Evolutionary conservation across 2,113 vertebrate genomes (phyloP).

Genomic region (Mandrillus leucophaeus): DNA sequence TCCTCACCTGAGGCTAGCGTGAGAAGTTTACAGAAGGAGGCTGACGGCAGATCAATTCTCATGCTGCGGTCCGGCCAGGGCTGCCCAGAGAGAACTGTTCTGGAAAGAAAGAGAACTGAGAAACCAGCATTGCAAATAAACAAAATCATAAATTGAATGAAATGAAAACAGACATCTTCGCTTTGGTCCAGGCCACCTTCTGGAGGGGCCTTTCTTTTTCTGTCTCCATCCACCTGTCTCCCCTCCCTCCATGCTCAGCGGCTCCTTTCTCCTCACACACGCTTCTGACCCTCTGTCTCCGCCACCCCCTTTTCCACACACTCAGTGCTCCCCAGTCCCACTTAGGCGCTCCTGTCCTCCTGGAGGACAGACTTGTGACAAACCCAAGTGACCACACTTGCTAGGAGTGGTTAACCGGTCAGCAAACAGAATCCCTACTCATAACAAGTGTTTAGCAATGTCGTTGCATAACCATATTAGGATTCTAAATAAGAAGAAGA

Average conservation of each 20-base stretch:
- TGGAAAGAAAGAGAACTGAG: neutral
- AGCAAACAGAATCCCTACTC: neutral
- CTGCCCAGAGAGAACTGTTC: neutral
- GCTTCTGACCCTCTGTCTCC: neutral
- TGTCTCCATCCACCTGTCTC: neutral
- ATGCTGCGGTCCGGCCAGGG: neutral
- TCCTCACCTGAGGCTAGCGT: neutral
- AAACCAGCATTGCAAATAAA: neutral
- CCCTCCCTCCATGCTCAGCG: neutral
- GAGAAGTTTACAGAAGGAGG: neutral
- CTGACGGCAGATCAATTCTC: neutral
- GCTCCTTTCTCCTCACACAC: neutral
- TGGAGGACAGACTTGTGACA: neutral
- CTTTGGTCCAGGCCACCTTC: neutral
- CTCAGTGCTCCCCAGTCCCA: neutral
- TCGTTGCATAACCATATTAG: neutral
- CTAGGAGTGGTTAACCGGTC: neutral
- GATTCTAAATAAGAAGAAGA: constrained; percentile 1
- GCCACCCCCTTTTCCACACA: neutral
- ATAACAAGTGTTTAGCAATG: neutral
- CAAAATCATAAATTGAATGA: neutral
- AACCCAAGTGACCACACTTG: neutral
- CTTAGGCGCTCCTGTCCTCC: neutral
- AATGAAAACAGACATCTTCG: neutral
- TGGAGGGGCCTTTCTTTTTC: neutral